Base-by-base conservation (phyloP, 2,888 invertebrate species). In the Caenorhabditis doughertyi region DNA sequence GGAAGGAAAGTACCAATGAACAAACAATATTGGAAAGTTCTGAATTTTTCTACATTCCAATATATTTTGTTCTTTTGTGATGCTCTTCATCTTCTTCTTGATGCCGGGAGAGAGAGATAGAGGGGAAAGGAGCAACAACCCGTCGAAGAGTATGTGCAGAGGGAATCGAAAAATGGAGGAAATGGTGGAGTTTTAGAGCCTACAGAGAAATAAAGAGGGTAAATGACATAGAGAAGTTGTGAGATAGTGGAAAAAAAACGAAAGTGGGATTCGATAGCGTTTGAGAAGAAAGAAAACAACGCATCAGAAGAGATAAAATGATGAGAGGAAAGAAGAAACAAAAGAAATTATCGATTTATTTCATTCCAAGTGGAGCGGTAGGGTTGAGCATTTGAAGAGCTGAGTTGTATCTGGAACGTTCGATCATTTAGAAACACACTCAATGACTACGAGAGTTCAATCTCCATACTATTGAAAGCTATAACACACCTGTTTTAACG, bases 131-230 rank as follows among this genome's bases (percentile, higher is more conserved):
- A 72, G 65, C 44, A 65, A 44, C 53, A 56, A 74, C 65, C 65
- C 74, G 74, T 67, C 65, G 25, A 65, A 74, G 74, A 74, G 74
- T 74, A 74, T 74, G 74, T 74, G 79, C 35, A 56, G 65, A 51
- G 51, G 27, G 32, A 18, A 47, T 47, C 4, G 35, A 39, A 55
- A 55, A 74, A 32, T 32, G 44, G 27, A 5, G 27, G 67, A 76
- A 21, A 74, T 23, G 25, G 42, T 18, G 39, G 58, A 44, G 21
- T 23, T 25, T 35, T 4, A 18, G 64, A 73, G 73, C 0, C n/a
- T 32, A 25, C 29, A 35, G 67, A 27, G 68, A 53, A 21, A 53
- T 3, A 21, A 32, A 58, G 51, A 21, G 16, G 23, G 16, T 32
- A 18, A 49, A 65, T 49, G 18, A 32, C 32, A 65, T 23, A 39